phyloP scores from a whole-genome alignment of 92 coral and sea anemone genomes.

The Virgularia gustaviana region DNA sequence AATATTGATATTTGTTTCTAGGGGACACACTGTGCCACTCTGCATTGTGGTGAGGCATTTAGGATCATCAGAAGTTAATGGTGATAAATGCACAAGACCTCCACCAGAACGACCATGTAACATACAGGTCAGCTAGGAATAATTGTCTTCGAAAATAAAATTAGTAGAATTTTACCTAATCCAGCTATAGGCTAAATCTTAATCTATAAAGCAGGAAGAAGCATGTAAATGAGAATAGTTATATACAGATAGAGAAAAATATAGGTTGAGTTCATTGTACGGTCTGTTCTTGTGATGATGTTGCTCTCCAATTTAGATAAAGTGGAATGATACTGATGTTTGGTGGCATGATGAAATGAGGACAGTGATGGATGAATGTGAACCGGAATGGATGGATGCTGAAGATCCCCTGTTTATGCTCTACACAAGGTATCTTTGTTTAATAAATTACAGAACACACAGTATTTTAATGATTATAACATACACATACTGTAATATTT shows the following conservation, averaged over 20 bases:
- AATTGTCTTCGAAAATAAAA: too few relatives aligned
- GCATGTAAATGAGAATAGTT: too few relatives aligned
- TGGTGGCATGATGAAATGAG: slow-evolving; percentile 98
- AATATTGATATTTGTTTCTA: slow-evolving; percentile 29
- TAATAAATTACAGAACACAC: not conserved
- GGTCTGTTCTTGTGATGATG: too few relatives aligned
- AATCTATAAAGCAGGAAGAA: too few relatives aligned
- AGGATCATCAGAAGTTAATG: slow-evolving; percentile 40
- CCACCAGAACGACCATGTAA: slow-evolving; percentile 69
- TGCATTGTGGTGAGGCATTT: slow-evolving; percentile 85
- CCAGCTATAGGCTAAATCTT: too few relatives aligned
- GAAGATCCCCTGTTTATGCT: slow-evolving; percentile 96
- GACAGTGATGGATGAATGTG: slow-evolving; percentile 65
- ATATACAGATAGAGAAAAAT: too few relatives aligned
- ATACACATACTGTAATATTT: not conserved
- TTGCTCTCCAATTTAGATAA: too few relatives aligned
- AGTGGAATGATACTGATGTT: slow-evolving; percentile 61
- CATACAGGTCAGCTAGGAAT: slow-evolving; percentile 50
- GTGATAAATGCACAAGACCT: slow-evolving; percentile 56
- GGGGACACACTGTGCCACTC: slow-evolving; percentile 65
- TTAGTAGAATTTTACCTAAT: too few relatives aligned
- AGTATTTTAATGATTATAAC: not conserved
- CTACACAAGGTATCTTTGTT: slow-evolving; percentile 65
- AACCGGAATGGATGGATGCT: slow-evolving; percentile 88
- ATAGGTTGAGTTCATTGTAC: too few relatives aligned